A percentile compares a stretch with the other conserved stretches of the same genome.
Conservation (phyloP, 1,140 invertebrate genomes). For the Babylonia areolata region DNA sequence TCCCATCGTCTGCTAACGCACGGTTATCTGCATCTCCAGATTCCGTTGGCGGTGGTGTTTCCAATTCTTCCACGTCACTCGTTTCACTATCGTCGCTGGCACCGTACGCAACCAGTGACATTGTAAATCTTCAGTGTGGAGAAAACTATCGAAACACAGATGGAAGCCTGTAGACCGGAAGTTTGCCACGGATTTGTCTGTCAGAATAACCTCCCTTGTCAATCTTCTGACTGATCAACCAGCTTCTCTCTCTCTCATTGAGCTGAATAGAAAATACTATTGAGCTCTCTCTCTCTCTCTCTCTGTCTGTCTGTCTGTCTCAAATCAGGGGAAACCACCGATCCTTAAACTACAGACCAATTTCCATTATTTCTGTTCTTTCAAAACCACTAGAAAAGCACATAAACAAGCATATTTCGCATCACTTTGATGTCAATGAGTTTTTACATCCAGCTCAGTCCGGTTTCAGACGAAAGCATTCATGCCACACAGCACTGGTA, state of each 20-base stretch:
- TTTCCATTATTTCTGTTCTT: too few relatives aligned
- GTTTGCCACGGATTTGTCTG: background rate
- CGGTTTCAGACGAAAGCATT: too few relatives aligned
- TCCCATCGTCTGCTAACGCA: background rate
- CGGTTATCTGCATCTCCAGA: background rate
- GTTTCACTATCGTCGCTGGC: slow-evolving; percentile 61
- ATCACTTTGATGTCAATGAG: too few relatives aligned
- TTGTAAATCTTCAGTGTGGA: too few relatives aligned
- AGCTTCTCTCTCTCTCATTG: background rate
- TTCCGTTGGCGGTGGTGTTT: background rate
- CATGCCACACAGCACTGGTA: too few relatives aligned
- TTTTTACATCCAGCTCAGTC: too few relatives aligned
- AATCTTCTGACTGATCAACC: background rate
- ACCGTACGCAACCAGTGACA: slow-evolving; percentile 63
- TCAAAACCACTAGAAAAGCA: background rate
- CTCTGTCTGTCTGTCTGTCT: background rate
- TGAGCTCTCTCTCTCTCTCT: background rate
- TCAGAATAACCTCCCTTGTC: background rate
- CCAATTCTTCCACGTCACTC: slow-evolving; percentile 42
- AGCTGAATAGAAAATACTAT: background rate
- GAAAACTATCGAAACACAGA: background rate
- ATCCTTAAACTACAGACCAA: too few relatives aligned
- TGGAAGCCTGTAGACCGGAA: background rate
- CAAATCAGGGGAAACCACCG: background rate
- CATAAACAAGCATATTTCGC: too few relatives aligned